Percentiles rank a stretch among this genome's conserved stretches.
phyloP scores from a whole-genome alignment of 2,797 vertebrate genomes.

The Champsocephalus esox region DNA sequence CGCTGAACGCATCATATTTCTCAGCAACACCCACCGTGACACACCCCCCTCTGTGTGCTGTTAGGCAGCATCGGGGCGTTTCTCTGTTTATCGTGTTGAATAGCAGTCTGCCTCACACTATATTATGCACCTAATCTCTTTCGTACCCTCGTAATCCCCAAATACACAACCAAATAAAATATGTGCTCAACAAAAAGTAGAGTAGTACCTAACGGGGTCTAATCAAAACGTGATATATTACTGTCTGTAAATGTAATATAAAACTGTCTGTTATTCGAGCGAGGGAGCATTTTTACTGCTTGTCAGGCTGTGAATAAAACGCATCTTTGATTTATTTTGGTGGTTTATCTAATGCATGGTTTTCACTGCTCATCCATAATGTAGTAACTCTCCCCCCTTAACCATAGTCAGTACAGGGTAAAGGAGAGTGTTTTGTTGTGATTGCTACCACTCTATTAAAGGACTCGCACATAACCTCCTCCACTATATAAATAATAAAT shows the following conservation, averaged over 20 bases:
- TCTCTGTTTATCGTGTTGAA: conserved; percentile 46
- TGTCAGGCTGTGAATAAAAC: conserved; percentile 9
- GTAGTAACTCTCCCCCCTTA: background rate
- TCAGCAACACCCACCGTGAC: conserved; percentile 59
- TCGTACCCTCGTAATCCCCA: background rate
- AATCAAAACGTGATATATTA: background rate
- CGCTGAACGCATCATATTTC: conserved; percentile 46
- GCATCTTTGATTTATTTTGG: conserved; percentile 19
- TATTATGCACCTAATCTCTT: conserved; percentile 6
- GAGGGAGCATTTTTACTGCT: background rate
- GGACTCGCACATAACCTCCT: background rate
- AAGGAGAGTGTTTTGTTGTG: conserved; percentile 9
- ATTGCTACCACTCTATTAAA: conserved; percentile 2
- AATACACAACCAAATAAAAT: background rate
- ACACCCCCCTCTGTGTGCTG: conserved; percentile 67
- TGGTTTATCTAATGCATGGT: conserved; percentile 2
- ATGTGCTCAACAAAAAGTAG: background rate
- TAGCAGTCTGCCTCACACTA: conserved; percentile 19
- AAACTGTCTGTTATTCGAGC: background rate
- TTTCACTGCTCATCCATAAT: conserved; percentile 35
- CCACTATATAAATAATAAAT: conserved; percentile 32
- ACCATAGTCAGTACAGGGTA: background rate
- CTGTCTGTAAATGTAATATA: too few species aligned
- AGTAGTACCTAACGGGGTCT: background rate
- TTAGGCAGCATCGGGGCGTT: conserved; percentile 57